Conservation (phyloP, 2,888 invertebrate species). For the Iphiclides podalirius region DNA sequence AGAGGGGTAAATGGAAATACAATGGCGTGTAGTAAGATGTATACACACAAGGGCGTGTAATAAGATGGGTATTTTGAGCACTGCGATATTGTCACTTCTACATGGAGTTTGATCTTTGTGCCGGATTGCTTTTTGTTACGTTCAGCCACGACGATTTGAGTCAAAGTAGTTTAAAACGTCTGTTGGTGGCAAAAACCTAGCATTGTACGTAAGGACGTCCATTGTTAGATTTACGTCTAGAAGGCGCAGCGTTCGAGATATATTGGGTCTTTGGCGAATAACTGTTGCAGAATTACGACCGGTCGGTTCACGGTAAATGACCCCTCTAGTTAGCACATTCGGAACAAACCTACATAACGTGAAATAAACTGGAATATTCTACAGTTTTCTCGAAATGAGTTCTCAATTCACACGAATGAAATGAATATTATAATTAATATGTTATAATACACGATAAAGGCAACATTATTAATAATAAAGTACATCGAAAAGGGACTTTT, state of each 20-base stretch:
- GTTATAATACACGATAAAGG: too few relatives aligned
- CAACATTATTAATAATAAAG: too few relatives aligned
- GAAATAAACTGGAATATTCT: too few relatives aligned
- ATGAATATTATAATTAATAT: too few relatives aligned
- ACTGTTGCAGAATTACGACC: constrained; percentile 8
- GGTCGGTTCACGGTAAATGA: constrained; percentile 1
- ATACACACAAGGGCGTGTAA: too few relatives aligned
- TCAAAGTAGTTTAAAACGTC: constrained; percentile 48
- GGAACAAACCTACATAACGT: background rate
- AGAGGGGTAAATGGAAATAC: too few relatives aligned
- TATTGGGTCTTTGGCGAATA: constrained; percentile 22
- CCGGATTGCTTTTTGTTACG: constrained; percentile 37
- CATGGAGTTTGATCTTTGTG: constrained; percentile 22
- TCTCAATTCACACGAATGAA: too few relatives aligned
- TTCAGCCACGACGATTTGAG: constrained; percentile 40
- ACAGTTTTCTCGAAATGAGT: too few relatives aligned
- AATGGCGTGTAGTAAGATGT: too few relatives aligned
- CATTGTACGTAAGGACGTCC: constrained; percentile 32
- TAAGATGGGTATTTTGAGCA: too few relatives aligned
- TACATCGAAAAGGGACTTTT: too few relatives aligned
- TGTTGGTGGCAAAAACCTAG: constrained; percentile 55
- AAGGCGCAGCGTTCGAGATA: constrained; percentile 21
- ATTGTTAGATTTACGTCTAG: constrained; percentile 31
- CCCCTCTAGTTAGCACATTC: constrained; percentile 6
- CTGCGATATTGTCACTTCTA: too few relatives aligned